Evolutionary conservation across 2,797 vertebrate species (phyloP).

Genomic region (Crocodylus rhombifer): DNA sequence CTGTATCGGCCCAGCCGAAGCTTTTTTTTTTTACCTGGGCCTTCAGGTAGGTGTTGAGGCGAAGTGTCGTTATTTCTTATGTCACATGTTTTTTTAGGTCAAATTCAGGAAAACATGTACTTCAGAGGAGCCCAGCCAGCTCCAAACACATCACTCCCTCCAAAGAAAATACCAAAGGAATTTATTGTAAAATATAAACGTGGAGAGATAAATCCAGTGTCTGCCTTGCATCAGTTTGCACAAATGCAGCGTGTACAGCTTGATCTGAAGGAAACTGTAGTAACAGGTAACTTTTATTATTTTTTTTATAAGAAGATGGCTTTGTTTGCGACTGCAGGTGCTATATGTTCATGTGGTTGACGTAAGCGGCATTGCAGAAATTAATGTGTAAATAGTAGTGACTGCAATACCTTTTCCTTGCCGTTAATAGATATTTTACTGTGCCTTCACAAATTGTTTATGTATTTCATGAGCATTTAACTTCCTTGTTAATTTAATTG

Average conservation of each 20-base stretch:
- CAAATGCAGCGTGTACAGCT: slow-evolving; percentile 82
- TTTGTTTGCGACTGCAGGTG: rapidly evolving
- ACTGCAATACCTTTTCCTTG: rapidly evolving
- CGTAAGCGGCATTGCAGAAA: rapidly evolving
- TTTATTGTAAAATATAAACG: slow-evolving; percentile 84
- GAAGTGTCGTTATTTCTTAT: background rate
- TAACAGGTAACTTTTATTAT: slow-evolving; percentile 77
- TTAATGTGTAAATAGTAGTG: background rate
- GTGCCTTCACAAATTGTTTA: background rate
- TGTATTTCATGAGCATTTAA: background rate
- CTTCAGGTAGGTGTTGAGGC: background rate
- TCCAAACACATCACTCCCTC: slow-evolving; percentile 36
- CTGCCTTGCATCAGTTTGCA: slow-evolving; percentile 88
- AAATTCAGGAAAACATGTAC: slow-evolving; percentile 62
- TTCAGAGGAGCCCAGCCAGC: slow-evolving; percentile 38
- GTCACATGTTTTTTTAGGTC: slow-evolving; percentile 51
- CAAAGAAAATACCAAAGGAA: slow-evolving; percentile 67
- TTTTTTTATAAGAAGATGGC: rapidly evolving
- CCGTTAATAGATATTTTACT: background rate
- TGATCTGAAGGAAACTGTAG: slow-evolving; percentile 91
- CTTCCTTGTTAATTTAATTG: too few species aligned
- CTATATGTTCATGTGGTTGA: background rate
- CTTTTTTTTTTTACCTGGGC: too few species aligned
- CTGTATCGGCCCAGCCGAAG: too few species aligned
- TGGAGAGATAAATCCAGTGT: slow-evolving; percentile 84